Percentiles rank a stretch among this genome's conserved stretches.
These are phyloP conservation scores for Gymnoscopelus braueri DNA, from an alignment of 2,797 vertebrate species.

Conservation along the genomic window DNA sequence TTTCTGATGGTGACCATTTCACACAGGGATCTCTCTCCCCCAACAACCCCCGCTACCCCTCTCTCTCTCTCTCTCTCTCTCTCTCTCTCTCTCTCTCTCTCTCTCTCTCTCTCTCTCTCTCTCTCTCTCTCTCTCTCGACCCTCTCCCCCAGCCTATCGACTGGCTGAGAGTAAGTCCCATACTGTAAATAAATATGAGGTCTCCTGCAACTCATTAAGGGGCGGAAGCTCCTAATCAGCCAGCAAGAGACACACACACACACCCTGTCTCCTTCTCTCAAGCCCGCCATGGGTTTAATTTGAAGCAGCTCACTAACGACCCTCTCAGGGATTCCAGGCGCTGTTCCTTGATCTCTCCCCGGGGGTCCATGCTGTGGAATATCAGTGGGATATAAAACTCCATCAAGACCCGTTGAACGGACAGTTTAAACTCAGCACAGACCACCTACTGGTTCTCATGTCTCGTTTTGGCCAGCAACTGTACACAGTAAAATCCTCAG, in stretches of 20 bases:
- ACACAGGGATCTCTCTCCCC: not conserved
- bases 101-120: no score
- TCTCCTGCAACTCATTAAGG: slow-evolving; percentile 54
- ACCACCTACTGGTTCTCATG: no score
- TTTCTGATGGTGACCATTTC: not conserved
- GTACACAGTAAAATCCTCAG: not conserved
- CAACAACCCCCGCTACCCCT: no score
- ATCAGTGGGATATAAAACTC: slow-evolving; percentile 18
- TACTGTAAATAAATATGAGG: slow-evolving; percentile 54
- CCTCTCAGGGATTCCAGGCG: slow-evolving; percentile 56
- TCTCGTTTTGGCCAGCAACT: no score
- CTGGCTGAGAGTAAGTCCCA: slow-evolving; percentile 19
- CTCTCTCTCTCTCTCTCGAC: not conserved
- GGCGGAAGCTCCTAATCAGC: slow-evolving; percentile 59
- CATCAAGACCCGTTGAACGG: not conserved
- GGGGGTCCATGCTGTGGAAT: slow-evolving; percentile 20
- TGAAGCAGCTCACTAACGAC: slow-evolving; percentile 63
- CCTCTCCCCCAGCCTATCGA: slow-evolving; percentile 1
- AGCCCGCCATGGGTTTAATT: slow-evolving; percentile 54
- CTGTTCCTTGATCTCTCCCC: slow-evolving; percentile 43
- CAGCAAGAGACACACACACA: not conserved
- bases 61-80: no score
- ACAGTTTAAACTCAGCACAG: not conserved
- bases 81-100: no score
- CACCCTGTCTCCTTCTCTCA: slow-evolving; percentile 3